Base-by-base conservation (phyloP, 2,888 invertebrate species). In the Pardosa pseudoannulata region DNA sequence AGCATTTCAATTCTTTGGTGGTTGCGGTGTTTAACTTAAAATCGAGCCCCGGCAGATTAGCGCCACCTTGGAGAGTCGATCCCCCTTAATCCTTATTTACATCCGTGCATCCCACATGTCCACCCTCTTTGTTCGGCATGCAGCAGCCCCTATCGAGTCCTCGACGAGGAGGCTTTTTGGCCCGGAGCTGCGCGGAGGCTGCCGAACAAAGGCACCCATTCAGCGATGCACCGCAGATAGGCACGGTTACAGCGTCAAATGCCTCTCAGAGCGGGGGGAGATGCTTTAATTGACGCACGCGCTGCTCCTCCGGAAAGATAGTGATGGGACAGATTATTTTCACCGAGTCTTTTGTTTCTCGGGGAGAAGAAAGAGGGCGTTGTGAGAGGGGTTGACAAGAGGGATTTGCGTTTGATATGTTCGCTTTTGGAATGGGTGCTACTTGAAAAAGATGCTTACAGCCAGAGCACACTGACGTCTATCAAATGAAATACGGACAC, bases 211-310 rank as follows among this genome's bases (percentile, higher is more conserved):
- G 65, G 79, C 23, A 6, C 70, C 71, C 19, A 76, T 76, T 68
- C 67, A 76, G 41, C 36, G 81, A 81, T 74, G 68, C 39, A 56
- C 74, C 36, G 31, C 68, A 36, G 81, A 81, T 81, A 81, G 81
- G 74, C 81, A 81, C 81, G 81, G 74, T 36, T 62, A 39, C 70
- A 56, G 70, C 74, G 28, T 68, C 74, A 56, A 65, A 41, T 67
- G 50, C 72, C 65, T 65, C 65, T 65, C 56, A 27, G 50, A 36
- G 28, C 36, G 56, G 11, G 65, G 41, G 41, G 28, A 27, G 23
- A 56, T 70, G 64, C 62, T 79, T 70, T 72, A 80, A 73, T 80
- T 80, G 73, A 73, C 79, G 72, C 78, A 78, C 78, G 78, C 76
- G 31, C 76, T 9, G 1, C 41, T 67, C 65, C 41, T 73, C 73